Conservation (phyloP, 2,113 vertebrate genomes). For the Microtus pennsylvanicus region DNA sequence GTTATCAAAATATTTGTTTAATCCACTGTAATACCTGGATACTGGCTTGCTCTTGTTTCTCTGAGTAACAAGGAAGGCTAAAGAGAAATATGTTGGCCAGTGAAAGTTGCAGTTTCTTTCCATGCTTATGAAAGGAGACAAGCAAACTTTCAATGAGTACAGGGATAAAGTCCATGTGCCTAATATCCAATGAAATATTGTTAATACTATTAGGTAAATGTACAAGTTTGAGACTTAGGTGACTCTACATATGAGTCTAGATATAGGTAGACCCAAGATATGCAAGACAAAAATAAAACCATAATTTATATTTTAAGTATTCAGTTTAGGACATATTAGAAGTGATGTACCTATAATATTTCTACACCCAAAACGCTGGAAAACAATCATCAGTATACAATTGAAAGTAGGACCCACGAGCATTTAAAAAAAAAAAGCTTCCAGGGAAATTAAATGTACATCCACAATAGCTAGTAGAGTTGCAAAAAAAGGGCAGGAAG, state of each 20-base stretch:
- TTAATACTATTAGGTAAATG: neutral
- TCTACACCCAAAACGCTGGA: slow-evolving; percentile 32
- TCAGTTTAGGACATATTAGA: neutral
- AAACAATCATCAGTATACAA: slow-evolving; percentile 4
- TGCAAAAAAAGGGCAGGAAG: neutral
- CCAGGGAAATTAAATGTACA: neutral
- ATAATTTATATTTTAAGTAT: neutral
- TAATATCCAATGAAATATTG: neutral
- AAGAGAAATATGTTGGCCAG: neutral
- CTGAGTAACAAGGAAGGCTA: neutral
- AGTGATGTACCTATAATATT: neutral
- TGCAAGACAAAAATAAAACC: slow-evolving; percentile 12
- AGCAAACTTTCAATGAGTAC: neutral
- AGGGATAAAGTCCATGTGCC: neutral
- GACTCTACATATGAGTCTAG: neutral
- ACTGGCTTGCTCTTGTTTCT: neutral
- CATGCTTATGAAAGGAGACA: neutral
- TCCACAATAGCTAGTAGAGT: neutral
- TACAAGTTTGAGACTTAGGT: slow-evolving; percentile 8
- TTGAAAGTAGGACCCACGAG: neutral
- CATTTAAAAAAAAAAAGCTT: neutral
- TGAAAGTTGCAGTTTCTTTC: neutral
- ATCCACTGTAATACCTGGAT: neutral
- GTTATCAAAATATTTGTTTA: neutral
- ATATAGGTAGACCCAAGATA: neutral